These are phyloP conservation scores for Rhincodon typus DNA, from an alignment of 2,797 vertebrate species.

Conservation along the genomic window DNA sequence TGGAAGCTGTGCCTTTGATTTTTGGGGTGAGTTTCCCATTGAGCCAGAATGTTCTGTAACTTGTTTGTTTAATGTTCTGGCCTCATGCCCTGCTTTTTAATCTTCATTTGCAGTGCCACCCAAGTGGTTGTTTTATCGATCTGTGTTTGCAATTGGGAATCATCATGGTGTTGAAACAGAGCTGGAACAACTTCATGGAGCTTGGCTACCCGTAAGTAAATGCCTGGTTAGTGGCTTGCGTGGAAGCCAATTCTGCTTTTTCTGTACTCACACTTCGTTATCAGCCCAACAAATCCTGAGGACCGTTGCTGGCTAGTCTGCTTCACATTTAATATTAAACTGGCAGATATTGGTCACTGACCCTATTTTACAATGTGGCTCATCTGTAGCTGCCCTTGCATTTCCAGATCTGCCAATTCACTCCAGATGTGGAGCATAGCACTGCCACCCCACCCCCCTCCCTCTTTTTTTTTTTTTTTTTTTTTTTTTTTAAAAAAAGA, in stretches of 20 bases:
- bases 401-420: neutral
- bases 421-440: neutral
- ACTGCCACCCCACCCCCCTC: neutral
- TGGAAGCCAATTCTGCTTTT: too few relatives aligned
- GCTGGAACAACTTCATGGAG: conserved; percentile 93
- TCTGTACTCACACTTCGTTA: neutral
- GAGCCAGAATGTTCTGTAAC: neutral
- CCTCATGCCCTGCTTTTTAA: conserved; percentile 1
- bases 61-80: too few relatives aligned
- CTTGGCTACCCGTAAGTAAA: conserved; percentile 83
- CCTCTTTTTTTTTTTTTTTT: too few relatives aligned
- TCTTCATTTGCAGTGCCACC: conserved; percentile 68
- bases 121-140: conserved; percentile 90
- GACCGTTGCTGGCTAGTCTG: neutral
- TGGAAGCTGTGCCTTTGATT: neutral
- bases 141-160: conserved; percentile 94
- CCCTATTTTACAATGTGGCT: neutral
- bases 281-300: neutral
- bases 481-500: too few relatives aligned
- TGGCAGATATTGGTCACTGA: neutral
- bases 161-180: conserved; percentile 94
- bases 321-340: neutral
- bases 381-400: neutral
- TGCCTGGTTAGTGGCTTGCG: neutral
- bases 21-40: neutral